Evolutionary conservation across 2,797 vertebrate genomes (phyloP), one percentile per base, ranked within the genome.

Genomic region (Sebastes wilsoni): DNA sequence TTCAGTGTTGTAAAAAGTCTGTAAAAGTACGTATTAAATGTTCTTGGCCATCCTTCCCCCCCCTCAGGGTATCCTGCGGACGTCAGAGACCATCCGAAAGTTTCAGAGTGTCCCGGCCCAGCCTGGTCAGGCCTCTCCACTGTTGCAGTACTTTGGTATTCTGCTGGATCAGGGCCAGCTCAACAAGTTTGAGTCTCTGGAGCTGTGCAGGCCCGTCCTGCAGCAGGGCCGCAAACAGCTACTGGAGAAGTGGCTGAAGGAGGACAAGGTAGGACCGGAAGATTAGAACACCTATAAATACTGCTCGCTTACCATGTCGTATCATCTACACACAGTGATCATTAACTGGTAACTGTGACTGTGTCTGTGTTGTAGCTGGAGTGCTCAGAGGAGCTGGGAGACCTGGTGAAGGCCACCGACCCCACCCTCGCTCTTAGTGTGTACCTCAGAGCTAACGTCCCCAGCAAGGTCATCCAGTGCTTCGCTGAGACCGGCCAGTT

Each of bases 401-500:
- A 98, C 89, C 90, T 98, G 93, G 97, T 99, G 83, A 98, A 97
- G 91, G 90, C 96, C 0, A 93, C 95, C 2, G 97, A 99, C 78
- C 96, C 97, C 34, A 97, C 97, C 18, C 96, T 99, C 0, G 97
- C 97, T 6, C 96, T 98, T 65, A 98, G 97, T 11, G 96, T 98
- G 70, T 99, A 98, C 89, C 97, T 99, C 89, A 95, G 97, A 77
- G 98, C 97, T 42, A 97, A 97, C 28, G 96, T 98, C 85, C 97
- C 98, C 79, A 97, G 93, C 95, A 99, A 99, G 94, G 98, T 98
- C 82, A 97, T 98, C 85, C 98, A 98, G 92, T 98, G 98, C 93
- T 99, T 99, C 79, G 97, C 97, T 71, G 97, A 99, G 94, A 99
- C 97, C 0, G 97, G 97, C 38, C 98, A 99, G 82, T 98, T 98